Conservation (phyloP, 2,888 invertebrate species). For the Eilema caniola region DNA sequence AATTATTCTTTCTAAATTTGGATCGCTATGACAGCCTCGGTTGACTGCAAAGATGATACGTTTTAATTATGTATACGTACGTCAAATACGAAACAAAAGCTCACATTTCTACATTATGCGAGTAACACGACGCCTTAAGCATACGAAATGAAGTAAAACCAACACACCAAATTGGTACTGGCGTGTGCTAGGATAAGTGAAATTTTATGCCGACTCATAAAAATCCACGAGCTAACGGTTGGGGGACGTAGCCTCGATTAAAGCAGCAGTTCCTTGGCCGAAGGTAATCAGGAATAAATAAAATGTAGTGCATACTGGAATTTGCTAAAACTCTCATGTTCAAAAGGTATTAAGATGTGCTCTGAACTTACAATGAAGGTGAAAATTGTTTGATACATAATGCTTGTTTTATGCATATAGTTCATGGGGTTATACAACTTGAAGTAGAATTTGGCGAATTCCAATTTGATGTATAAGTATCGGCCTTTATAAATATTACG, state of each 20-base stretch:
- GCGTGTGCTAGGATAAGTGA: constrained; percentile 71
- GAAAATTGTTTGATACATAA: background rate
- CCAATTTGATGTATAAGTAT: no score
- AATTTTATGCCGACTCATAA: constrained; percentile 76
- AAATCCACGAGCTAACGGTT: constrained; percentile 64
- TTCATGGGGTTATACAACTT: background rate
- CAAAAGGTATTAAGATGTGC: background rate
- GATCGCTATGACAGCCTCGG: background rate
- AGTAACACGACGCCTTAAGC: constrained; percentile 61
- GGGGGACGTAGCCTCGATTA: constrained; percentile 42
- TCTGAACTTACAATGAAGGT: background rate
- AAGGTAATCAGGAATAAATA: constrained; percentile 28
- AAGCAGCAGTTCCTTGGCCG: constrained; percentile 24
- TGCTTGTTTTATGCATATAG: background rate
- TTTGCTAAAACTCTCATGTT: background rate
- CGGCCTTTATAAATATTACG: no score
- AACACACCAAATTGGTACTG: constrained; percentile 67
- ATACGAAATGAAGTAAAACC: constrained; percentile 71
- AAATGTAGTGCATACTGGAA: background rate
- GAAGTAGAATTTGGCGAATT: no score
- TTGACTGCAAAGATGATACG: constrained; percentile 33
- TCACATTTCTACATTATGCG: constrained; percentile 62
- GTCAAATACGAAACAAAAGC: constrained; percentile 67
- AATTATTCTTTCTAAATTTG: background rate
- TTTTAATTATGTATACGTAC: constrained; percentile 55